Evolutionary conservation across 1,140 invertebrate genomes (phyloP).

Genomic region (Trichonephila clavipes): DNA sequence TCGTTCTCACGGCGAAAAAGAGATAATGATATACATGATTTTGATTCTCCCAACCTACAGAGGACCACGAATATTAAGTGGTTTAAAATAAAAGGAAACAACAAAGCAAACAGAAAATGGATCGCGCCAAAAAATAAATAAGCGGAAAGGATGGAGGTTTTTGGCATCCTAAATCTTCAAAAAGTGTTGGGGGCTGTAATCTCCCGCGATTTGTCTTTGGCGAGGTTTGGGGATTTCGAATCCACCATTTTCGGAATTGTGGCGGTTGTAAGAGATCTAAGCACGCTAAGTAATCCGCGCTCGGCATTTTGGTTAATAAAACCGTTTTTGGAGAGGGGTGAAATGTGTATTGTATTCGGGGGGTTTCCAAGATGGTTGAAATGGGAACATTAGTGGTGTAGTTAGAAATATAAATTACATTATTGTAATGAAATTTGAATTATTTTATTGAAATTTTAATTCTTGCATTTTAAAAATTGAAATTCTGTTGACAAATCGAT

Average conservation of each 20-base stretch:
- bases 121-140: background rate
- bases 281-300: constrained; percentile 21
- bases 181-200: constrained; percentile 52
- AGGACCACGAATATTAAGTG: constrained; percentile 56
- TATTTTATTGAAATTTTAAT: no score
- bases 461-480: no score
- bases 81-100: constrained; percentile 18
- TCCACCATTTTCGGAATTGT: constrained; percentile 30
- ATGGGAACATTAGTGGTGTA: constrained; percentile 22
- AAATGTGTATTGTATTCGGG: constrained; percentile 22
- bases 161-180: constrained; percentile 43
- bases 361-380: background rate
- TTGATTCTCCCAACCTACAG: constrained; percentile 36
- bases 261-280: background rate
- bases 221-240: constrained; percentile 19
- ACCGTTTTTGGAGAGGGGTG: constrained; percentile 16
- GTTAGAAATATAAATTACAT: background rate
- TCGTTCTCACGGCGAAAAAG: constrained; percentile 12
- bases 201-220: constrained; percentile 49
- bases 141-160: background rate
- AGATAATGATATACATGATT: constrained; percentile 68
- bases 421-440: no score
- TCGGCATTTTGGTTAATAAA: constrained; percentile 29
- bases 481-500: no score
- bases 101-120: background rate